Evolutionary conservation across 2,888 invertebrate genomes (phyloP), one percentile per base, ranked within the genome.

Genomic region (Mystacides longicornis): DNA sequence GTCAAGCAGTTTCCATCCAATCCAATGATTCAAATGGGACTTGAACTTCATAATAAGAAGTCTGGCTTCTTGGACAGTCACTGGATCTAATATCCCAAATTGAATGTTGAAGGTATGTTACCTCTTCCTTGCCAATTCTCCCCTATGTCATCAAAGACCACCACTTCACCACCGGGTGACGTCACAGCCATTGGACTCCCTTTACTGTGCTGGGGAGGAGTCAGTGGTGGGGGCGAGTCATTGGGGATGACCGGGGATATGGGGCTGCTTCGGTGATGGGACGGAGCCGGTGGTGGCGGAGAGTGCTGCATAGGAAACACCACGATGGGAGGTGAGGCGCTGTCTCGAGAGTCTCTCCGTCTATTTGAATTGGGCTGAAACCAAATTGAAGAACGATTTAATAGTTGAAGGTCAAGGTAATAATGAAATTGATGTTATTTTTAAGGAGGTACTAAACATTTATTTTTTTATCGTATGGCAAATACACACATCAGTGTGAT

Each of bases 91-190:
- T n/a, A n/a, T n/a, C n/a, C n/a, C n/a, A n/a, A n/a, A n/a, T n/a
- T n/a, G n/a, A n/a, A n/a, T n/a, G n/a, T n/a, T n/a, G n/a, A n/a
- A n/a, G n/a, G n/a, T n/a, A 49, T 23, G 23, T 22, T 50, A 33
- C 11, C 45, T 46, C 68, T 70, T 76, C 83, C 83, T 73, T 86
- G 85, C 88, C 89, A 89, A 66, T 83, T 86, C 65, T 92, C 92
- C 62, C 85, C 87, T 59, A 87, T 86, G 69, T 92, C 91, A 68
- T 93, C 91, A 66, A 93, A 91, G 51, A 89, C 90, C 64, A 90
- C 88, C 49, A 89, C 87, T 68, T 87, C 91, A 19, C 85, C 87
- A 58, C 86, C 86, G 60, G 87, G 83, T 60, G 87, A 83, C 33
- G 61, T 61, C 49, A 81, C 80, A 2, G 81, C 79, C 65, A 81